These are phyloP conservation scores for Macrosteles quadrilineatus DNA, from an alignment of 1,140 invertebrate species.

Conservation along the genomic window DNA sequence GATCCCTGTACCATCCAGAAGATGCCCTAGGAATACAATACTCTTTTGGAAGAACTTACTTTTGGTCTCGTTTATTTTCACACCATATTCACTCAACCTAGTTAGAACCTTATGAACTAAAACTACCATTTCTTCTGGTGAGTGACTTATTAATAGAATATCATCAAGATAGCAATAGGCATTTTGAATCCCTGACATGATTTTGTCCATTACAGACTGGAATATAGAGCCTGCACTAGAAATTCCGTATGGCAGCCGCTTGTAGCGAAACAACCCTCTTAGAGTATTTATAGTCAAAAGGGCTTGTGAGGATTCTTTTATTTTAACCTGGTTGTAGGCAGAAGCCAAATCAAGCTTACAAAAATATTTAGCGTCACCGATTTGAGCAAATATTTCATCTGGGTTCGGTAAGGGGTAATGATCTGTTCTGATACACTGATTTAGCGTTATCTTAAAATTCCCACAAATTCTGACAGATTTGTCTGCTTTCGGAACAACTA, in stretches of 20 bases:
- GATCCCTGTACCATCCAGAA: conserved; percentile 11
- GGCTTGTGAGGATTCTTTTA: not conserved
- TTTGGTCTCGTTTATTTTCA: not conserved
- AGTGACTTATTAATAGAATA: no score
- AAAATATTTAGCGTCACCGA: not conserved
- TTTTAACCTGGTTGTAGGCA: not conserved
- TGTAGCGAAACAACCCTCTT: not conserved
- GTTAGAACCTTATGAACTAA: not conserved
- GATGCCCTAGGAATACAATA: not conserved
- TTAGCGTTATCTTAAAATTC: not conserved
- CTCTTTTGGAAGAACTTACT: conserved; percentile 5
- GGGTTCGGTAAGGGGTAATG: not conserved
- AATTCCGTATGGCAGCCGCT: not conserved
- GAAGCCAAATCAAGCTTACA: not conserved
- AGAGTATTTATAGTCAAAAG: not conserved
- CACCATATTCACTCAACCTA: conserved; percentile 1
- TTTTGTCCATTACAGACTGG: not conserved
- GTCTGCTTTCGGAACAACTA: not conserved
- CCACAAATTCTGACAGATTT: not conserved
- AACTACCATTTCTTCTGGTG: not conserved
- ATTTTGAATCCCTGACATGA: not conserved
- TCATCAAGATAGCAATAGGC: conserved; percentile 1
- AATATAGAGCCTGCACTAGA: not conserved
- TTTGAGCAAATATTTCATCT: not conserved
- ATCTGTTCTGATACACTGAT: not conserved